These are phyloP conservation scores for Nothocercus julius DNA, from an alignment of 2,113 vertebrate species.

Conservation along the genomic window DNA sequence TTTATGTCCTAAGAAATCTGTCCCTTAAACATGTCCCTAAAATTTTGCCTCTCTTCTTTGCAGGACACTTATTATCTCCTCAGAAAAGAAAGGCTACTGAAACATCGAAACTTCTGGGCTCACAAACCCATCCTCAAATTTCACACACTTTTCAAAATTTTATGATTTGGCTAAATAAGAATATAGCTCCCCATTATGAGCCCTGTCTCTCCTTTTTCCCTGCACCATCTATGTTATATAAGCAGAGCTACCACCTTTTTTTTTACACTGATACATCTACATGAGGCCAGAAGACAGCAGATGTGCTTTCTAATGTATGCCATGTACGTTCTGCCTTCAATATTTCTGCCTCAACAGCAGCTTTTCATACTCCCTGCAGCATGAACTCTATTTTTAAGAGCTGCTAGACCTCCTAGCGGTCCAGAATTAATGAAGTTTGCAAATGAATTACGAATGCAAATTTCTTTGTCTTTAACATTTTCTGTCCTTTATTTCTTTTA, in stretches of 20 bases:
- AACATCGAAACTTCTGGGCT: background rate
- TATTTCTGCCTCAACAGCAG: background rate
- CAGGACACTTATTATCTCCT: background rate
- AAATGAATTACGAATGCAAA: background rate
- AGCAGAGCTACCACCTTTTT: background rate
- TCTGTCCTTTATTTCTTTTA: background rate
- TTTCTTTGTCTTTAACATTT: background rate
- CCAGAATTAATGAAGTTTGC: background rate
- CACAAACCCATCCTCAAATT: background rate
- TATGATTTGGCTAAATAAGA: background rate
- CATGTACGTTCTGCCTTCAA: background rate
- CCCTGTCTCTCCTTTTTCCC: background rate
- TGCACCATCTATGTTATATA: background rate
- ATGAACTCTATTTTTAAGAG: background rate
- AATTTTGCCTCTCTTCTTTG: background rate
- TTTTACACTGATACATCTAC: background rate
- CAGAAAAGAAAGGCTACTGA: background rate
- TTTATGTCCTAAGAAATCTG: background rate
- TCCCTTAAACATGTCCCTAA: background rate
- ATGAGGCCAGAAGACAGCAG: background rate
- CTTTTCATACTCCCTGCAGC: background rate
- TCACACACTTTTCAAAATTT: background rate
- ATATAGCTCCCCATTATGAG: background rate
- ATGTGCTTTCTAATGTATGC: background rate
- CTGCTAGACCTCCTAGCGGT: background rate